Evolutionary conservation across 2,888 invertebrate genomes (phyloP).

Genomic region (Drosophila macrothrix): DNA sequence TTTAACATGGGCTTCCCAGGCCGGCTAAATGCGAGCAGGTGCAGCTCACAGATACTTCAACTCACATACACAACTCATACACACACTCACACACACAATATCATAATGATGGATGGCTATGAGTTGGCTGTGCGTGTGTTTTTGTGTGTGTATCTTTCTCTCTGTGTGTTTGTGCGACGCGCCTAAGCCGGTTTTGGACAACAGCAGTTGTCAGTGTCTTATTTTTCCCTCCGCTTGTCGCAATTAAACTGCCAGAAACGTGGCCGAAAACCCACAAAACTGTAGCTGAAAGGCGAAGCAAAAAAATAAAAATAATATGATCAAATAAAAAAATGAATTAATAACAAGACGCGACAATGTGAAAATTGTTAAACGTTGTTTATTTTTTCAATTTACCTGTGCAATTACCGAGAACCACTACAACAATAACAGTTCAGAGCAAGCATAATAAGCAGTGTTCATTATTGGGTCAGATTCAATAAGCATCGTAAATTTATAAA

Average conservation of each 20-base stretch:
- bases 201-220: constrained; percentile 71
- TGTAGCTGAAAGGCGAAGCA: constrained; percentile 39
- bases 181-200: constrained; percentile 77
- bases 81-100: constrained; percentile 28
- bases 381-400: constrained; percentile 46
- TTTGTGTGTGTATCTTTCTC: constrained; percentile 31
- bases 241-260: constrained; percentile 78
- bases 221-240: constrained; percentile 52
- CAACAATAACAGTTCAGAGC: constrained; percentile 30
- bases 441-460: constrained; percentile 23
- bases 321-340: constrained; percentile 62
- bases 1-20: constrained; percentile 40
- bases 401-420: constrained; percentile 36
- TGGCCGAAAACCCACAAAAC: constrained; percentile 74
- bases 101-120: constrained; percentile 77
- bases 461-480: constrained; percentile 37
- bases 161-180: constrained; percentile 56
- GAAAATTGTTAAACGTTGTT: constrained; percentile 60
- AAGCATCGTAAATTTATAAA: constrained; percentile 10
- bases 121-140: constrained; percentile 31
- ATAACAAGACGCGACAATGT: constrained; percentile 72
- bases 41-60: constrained; percentile 48
- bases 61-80: constrained; percentile 23
- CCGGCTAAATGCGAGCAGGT: constrained; percentile 77
- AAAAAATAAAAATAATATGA: constrained; percentile 12